phyloP scores from a whole-genome alignment of 2,113 vertebrate species.

The Mobula hypostoma region DNA sequence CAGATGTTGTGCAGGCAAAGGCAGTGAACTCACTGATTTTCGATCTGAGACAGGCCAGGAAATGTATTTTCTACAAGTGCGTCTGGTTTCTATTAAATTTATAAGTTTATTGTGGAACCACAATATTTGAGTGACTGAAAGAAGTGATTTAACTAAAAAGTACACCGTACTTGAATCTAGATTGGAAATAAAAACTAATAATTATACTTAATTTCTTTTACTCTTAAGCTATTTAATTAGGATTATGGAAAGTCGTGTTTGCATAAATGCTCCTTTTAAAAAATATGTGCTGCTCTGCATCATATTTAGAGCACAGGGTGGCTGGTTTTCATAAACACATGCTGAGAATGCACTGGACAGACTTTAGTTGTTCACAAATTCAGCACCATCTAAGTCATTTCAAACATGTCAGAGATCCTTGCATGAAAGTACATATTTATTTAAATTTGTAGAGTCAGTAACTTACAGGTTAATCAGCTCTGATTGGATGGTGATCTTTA shows the following conservation, averaged over 20 bases:
- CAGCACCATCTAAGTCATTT: not conserved
- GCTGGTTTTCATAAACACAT: not conserved
- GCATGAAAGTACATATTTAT: not conserved
- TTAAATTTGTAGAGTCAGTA: not conserved
- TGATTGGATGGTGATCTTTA: not conserved
- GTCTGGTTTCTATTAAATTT: not conserved
- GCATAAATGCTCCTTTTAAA: not conserved
- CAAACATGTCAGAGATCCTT: not conserved
- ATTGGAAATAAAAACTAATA: not conserved
- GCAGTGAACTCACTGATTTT: not conserved
- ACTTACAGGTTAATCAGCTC: not conserved
- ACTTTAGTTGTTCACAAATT: not conserved
- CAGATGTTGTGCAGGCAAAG: not conserved
- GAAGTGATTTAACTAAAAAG: not conserved
- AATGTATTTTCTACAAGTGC: slow-evolving; percentile 4
- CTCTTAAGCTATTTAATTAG: not conserved
- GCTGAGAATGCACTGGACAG: not conserved
- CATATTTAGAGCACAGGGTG: not conserved
- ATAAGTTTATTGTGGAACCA: not conserved
- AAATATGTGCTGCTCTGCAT: not conserved
- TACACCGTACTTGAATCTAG: not conserved
- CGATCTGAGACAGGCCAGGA: not conserved
- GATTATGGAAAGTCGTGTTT: not conserved
- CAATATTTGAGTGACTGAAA: slow-evolving; percentile 17
- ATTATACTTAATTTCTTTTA: not conserved